phyloP scores from a whole-genome alignment of 2,888 invertebrate species.

The Hemistola chrysoprasaria region DNA sequence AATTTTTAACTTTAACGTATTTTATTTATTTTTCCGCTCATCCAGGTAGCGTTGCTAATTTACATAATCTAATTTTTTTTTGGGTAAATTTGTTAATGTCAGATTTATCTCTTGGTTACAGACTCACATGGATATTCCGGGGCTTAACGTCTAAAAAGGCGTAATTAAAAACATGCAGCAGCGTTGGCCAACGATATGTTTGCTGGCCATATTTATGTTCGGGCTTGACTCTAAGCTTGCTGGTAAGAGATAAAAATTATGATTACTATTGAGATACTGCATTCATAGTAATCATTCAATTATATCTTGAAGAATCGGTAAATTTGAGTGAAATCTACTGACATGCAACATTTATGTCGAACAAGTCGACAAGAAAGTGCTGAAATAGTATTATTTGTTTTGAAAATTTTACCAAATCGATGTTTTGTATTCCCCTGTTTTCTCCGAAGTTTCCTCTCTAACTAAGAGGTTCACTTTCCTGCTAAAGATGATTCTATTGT shows the following conservation, averaged over 20 bases:
- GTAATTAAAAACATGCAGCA: slow-evolving; percentile 63
- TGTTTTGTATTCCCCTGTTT: too few relatives aligned
- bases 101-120: slow-evolving; percentile 41
- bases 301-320: too few relatives aligned
- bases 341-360: too few relatives aligned
- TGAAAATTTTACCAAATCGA: too few relatives aligned
- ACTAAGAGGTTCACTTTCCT: too few relatives aligned
- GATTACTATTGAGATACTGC: too few relatives aligned
- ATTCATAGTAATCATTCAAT: too few relatives aligned
- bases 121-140: slow-evolving; percentile 38
- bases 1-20: slow-evolving; percentile 11
- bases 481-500: too few relatives aligned
- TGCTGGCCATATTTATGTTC: slow-evolving; percentile 66
- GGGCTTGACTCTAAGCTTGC: slow-evolving; percentile 70
- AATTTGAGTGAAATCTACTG: too few relatives aligned
- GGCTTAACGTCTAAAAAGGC: slow-evolving; percentile 17
- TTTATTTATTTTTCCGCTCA: slow-evolving; percentile 6
- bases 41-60: slow-evolving; percentile 11
- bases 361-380: too few relatives aligned
- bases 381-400: too few relatives aligned
- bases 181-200: slow-evolving; percentile 62
- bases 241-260: slow-evolving; percentile 55
- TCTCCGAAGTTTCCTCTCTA: too few relatives aligned
- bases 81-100: slow-evolving; percentile 20
- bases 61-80: slow-evolving; percentile 19